A percentile compares a stretch with the other conserved stretches of the same genome.
Evolutionary conservation across 2,797 vertebrate genomes (phyloP).

Genomic region (Alca torda): DNA sequence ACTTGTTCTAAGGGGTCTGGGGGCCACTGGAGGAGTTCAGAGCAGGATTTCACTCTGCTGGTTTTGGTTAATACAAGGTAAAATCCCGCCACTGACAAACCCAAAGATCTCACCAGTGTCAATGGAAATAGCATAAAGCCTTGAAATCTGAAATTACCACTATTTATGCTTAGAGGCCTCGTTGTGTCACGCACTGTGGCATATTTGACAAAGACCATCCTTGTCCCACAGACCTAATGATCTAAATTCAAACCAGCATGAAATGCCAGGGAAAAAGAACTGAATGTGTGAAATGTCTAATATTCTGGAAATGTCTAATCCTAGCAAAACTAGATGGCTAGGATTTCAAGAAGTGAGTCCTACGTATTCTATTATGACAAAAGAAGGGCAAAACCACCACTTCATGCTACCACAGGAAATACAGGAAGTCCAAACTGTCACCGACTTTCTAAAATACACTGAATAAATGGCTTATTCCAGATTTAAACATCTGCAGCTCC

Average conservation of each 20-base stretch:
- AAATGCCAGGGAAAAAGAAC: neutral
- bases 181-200: neutral
- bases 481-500: neutral
- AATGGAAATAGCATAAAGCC: neutral
- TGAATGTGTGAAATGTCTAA: neutral
- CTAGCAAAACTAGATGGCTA: neutral
- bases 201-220: neutral
- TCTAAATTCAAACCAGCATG: neutral
- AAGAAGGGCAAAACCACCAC: neutral
- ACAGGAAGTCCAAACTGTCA: neutral
- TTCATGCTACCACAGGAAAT: neutral
- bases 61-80: neutral
- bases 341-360: neutral
- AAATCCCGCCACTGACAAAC: neutral
- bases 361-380: neutral
- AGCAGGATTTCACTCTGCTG: neutral
- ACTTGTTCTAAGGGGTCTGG: neutral
- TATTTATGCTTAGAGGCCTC: neutral
- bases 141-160: neutral
- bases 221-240: neutral
- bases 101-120: neutral
- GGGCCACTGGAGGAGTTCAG: neutral
- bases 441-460: neutral
- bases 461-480: neutral
- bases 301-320: neutral